Base-by-base conservation (phyloP, 2,888 invertebrate genomes). In the Lamproptera curius region DNA sequence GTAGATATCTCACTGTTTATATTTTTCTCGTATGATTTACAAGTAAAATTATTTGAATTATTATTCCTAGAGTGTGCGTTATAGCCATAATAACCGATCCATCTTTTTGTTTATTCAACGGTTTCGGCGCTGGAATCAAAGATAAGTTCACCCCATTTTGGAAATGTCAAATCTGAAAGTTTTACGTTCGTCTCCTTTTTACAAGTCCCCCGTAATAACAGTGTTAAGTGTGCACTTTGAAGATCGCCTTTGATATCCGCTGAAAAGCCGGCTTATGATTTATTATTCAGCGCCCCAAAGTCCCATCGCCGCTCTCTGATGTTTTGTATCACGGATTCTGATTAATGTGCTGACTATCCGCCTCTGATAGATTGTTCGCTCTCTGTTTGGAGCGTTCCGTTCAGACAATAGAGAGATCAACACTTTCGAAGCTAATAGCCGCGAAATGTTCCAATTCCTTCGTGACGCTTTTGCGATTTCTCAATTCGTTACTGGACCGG, bases 191-290 rank as follows among this genome's bases (percentile, higher is more conserved):
- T 55, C 51, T 54, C 49, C 59, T 60, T 63, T 68, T 69, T 62
- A 63, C 64, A 61, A 59, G 61, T 58, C n/a, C 56, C 61, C 57
- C 72, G 72, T 71, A 67, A 67, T 72, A 73, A 68, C 64, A 67
- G 58, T 65, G 66, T 72, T 71, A 70, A 73, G 66, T 67, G 71
- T 69, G 67, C 70, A 67, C 75, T 76, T 76, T 75, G 76, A 72
- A 73, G 70, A 72, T 73, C 62, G 38, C 62, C 75, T 81, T 79
- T 78, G 80, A 80, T 75, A 73, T 73, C 69, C 60, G 61, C 61
- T 53, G 58, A 63, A 61, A 62, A 61, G 62, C 56, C 57, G 63
- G 65, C 69, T 71, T 70, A 71, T 72, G 71, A 81, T 80, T 76
- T 78, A 78, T 79, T 75, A 77, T 76, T 78, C 69, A 76, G 62